Evolutionary conservation across 2,888 invertebrate species (phyloP).

Genomic region (Ophion costatus): DNA sequence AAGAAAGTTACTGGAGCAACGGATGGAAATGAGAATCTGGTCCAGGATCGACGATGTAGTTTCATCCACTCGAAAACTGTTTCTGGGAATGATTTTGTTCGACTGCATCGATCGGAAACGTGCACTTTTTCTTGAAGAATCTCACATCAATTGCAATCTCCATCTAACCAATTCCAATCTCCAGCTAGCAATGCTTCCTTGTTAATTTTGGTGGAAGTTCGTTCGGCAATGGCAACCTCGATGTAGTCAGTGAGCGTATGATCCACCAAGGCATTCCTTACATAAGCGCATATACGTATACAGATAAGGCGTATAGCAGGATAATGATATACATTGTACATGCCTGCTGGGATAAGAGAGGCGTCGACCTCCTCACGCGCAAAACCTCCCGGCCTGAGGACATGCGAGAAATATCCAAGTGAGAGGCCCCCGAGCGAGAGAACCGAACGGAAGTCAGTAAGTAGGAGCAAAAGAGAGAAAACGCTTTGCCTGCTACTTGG

Average conservation of each 20-base stretch:
- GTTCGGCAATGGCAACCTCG: background rate
- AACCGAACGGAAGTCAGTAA: constrained; percentile 45
- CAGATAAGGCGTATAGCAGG: background rate
- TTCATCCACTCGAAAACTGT: background rate
- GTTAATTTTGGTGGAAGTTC: background rate
- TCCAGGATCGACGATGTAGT: background rate
- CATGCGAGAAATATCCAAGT: constrained; percentile 60
- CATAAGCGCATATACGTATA: background rate
- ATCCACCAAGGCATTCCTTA: background rate
- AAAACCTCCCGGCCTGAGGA: constrained; percentile 60
- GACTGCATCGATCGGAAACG: background rate
- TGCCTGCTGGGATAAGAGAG: constrained; percentile 26
- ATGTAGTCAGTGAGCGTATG: constrained; percentile 9
- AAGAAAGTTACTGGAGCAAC: constrained; percentile 17
- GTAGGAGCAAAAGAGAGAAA: constrained; percentile 50
- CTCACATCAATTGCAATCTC: background rate
- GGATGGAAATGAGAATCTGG: background rate
- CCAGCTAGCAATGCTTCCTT: too few species aligned
- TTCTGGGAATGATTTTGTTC: background rate
- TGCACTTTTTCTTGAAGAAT: background rate
- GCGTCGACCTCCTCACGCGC: constrained; percentile 42
- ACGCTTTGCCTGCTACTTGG: constrained; percentile 39
- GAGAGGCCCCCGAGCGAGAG: constrained; percentile 35
- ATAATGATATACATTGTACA: constrained; percentile 33
- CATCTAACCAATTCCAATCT: too few species aligned